Evolutionary conservation across 35 echinoderm and acorn worm species (phyloP).

Genomic region (Strongylocentrotus purpuratus): DNA sequence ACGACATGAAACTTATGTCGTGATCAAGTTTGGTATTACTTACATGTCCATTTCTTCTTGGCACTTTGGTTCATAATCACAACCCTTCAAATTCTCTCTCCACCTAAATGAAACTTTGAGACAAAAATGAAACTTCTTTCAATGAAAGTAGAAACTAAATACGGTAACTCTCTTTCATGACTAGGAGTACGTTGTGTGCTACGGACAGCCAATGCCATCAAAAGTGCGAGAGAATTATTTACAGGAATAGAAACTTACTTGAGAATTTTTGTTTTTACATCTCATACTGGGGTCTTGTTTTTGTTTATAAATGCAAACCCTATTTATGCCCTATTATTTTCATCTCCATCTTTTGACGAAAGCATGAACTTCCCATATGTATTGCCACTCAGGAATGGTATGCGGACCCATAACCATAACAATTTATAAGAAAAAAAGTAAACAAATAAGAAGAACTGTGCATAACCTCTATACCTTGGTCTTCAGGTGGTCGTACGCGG

Average conservation of each 20-base stretch:
- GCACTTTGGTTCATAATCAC: neutral
- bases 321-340: neutral
- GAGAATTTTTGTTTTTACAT: neutral
- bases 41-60: constrained; percentile 8
- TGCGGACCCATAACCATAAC: neutral
- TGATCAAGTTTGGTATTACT: neutral
- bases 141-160: neutral
- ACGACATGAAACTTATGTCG: neutral
- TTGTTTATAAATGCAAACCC: neutral
- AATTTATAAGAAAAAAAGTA: neutral
- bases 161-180: neutral
- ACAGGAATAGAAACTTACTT: neutral
- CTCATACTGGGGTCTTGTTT: neutral
- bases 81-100: constrained; percentile 17
- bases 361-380: neutral
- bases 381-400: neutral
- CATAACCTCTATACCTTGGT: constrained; percentile 52
- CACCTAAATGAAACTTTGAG: constrained; percentile 11
- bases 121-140: neutral
- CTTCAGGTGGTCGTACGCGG: constrained; percentile 54
- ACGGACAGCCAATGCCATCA: neutral
- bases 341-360: neutral
- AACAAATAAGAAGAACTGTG: constrained; percentile 2
- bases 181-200: neutral
- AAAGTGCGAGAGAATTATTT: neutral